These are phyloP conservation scores for Drosophila subquinaria DNA, from an alignment of 2,888 invertebrate species.

Conservation along the genomic window DNA sequence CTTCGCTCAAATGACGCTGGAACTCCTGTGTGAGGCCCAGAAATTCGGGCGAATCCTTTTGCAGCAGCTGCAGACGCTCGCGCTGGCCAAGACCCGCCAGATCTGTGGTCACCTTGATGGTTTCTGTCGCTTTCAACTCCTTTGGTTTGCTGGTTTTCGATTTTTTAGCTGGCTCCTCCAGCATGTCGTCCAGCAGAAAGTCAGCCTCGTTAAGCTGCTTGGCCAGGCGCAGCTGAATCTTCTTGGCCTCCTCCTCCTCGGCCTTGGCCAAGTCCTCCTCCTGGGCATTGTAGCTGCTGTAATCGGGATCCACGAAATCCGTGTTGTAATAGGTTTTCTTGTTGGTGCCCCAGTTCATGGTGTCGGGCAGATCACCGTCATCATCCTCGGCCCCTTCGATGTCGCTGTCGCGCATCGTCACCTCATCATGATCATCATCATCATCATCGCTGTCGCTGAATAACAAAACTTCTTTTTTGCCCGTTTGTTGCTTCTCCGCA, in stretches of 20 bases:
- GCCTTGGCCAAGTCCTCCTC: constrained; percentile 91
- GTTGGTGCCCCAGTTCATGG: constrained; percentile 95
- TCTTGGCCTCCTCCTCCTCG: constrained; percentile 94
- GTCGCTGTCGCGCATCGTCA: constrained; percentile 89
- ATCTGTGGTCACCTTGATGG: constrained; percentile 89
- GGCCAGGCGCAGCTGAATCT: constrained; percentile 91
- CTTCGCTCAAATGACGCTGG: constrained; percentile 89
- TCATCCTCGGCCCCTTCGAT: constrained; percentile 89
- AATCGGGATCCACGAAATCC: constrained; percentile 95
- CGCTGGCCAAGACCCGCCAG: constrained; percentile 90
- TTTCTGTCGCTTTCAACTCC: constrained; percentile 7
- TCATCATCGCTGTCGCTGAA: constrained; percentile 86
- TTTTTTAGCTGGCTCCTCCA: neutral
- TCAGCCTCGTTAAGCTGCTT: constrained; percentile 93
- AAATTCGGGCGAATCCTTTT: constrained; percentile 96
- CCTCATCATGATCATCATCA: constrained; percentile 82
- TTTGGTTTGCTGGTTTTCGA: neutral
- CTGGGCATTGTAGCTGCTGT: constrained; percentile 85
- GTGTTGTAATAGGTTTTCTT: constrained; percentile 93
- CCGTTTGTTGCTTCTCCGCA: constrained; percentile 85
- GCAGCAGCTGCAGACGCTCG: constrained; percentile 91
- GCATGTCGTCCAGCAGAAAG: constrained; percentile 85
- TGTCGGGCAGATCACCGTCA: constrained; percentile 91
- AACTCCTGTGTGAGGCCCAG: constrained; percentile 92
- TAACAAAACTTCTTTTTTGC: constrained; percentile 89